Conservation (phyloP, 2,888 invertebrate species). For the Poecilus cupreus region DNA sequence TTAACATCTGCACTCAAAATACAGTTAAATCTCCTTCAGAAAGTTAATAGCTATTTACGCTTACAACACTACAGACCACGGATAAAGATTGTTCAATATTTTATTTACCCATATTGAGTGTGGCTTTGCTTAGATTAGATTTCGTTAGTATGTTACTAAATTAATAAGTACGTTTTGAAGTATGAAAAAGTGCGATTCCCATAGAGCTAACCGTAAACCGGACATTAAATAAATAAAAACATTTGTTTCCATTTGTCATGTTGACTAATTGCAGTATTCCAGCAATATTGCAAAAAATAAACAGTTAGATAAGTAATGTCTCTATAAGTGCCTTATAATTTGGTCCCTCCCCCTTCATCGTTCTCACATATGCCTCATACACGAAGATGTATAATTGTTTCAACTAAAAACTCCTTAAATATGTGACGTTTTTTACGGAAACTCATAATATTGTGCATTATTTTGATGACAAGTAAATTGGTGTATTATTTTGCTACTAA, state of each 20-base stretch:
- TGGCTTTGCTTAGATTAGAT: too few relatives aligned
- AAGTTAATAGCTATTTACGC: too few relatives aligned
- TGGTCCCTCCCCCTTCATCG: not conserved
- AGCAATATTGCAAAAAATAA: constrained; percentile 41
- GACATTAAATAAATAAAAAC: constrained; percentile 57
- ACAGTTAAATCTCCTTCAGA: too few relatives aligned
- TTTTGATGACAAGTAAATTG: constrained; percentile 59
- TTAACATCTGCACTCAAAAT: too few relatives aligned
- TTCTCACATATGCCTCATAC: not conserved
- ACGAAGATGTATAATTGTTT: constrained; percentile 26
- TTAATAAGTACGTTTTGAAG: constrained; percentile 1
- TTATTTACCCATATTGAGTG: too few relatives aligned
- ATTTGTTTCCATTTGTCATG: constrained; percentile 56
- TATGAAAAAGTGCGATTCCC: constrained; percentile 46
- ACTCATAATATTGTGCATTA: constrained; percentile 45
- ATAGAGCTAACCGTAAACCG: constrained; percentile 48
- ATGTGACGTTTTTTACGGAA: constrained; percentile 19
- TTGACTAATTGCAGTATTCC: constrained; percentile 35
- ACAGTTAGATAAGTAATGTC: constrained; percentile 59
- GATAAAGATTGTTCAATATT: too few relatives aligned
- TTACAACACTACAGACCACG: too few relatives aligned
- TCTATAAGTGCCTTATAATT: constrained; percentile 54
- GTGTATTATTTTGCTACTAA: constrained; percentile 53
- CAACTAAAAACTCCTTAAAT: constrained; percentile 36
- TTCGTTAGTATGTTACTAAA: not conserved